Conservation (phyloP, 2,113 vertebrate genomes). For the Erinaceus europaeus region DNA sequence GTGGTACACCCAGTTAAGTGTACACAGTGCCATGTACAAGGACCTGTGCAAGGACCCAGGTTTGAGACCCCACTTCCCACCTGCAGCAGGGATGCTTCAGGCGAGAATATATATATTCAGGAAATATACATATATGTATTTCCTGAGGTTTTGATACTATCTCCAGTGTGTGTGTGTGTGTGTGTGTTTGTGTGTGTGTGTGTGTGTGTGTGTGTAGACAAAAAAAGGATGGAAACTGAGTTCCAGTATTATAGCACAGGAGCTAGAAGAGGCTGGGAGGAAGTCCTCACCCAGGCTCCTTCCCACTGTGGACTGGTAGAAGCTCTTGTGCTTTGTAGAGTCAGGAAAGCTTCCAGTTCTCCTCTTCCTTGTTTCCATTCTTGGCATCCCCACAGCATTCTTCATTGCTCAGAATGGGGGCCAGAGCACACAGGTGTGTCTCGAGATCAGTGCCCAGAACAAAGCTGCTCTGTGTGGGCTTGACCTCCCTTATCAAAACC, state of each 20-base stretch:
- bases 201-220: not conserved
- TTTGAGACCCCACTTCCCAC: too few species aligned
- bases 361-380: not conserved
- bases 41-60: too few species aligned
- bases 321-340: not conserved
- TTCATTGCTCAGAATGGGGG: rapidly evolving
- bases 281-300: rapidly evolving
- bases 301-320: not conserved
- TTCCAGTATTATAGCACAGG: too few species aligned
- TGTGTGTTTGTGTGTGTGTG: not conserved
- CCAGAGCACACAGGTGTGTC: conserved; percentile 1
- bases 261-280: not conserved
- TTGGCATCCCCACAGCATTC: not conserved
- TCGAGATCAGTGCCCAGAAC: not conserved
- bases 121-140: too few species aligned
- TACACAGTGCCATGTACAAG: too few species aligned
- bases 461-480: not conserved
- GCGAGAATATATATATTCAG: too few species aligned
- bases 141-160: not conserved
- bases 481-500: not conserved
- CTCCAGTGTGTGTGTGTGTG: not conserved
- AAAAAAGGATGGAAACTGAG: too few species aligned
- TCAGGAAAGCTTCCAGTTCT: not conserved
- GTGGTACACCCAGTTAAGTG: too few species aligned
- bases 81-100: too few species aligned